Evolutionary conservation across 92 coral and sea anemone genomes (phyloP).

Genomic region (Bergia puertoricense): DNA sequence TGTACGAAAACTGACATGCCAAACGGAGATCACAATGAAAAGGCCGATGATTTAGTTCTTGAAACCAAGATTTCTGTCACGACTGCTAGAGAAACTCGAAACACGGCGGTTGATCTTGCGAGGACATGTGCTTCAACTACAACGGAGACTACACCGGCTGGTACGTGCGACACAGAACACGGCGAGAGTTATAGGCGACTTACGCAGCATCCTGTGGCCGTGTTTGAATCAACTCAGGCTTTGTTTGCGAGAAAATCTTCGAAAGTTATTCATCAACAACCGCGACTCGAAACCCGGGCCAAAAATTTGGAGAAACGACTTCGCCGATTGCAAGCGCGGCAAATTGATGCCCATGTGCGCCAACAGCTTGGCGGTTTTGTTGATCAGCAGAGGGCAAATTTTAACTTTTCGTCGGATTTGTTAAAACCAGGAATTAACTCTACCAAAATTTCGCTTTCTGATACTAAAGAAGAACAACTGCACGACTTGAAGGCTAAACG

Average conservation of each 20-base stretch:
- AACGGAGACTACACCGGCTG: constrained; percentile 90
- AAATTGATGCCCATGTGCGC: constrained; percentile 97
- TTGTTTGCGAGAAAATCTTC: constrained; percentile 73
- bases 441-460: constrained; percentile 41
- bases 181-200: constrained; percentile 77
- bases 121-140: constrained; percentile 94
- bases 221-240: constrained; percentile 65
- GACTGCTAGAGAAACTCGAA: constrained; percentile 66
- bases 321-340: constrained; percentile 99
- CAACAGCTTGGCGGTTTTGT: constrained; percentile 84
- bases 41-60: constrained; percentile 56
- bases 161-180: constrained; percentile 82
- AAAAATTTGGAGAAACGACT: constrained; percentile 94
- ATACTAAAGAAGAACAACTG: constrained; percentile 46
- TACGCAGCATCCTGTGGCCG: constrained; percentile 88
- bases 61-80: constrained; percentile 57
- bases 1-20: constrained; percentile 81
- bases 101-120: constrained; percentile 78
- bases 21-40: constrained; percentile 86
- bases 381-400: constrained; percentile 59
- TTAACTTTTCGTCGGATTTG: constrained; percentile 39
- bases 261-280: constrained; percentile 75
- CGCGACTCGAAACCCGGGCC: constrained; percentile 85
- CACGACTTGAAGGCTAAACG: constrained; percentile 7
- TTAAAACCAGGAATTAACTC: constrained; percentile 47